phyloP scores from a whole-genome alignment of 1,140 invertebrate species.

The Trypoxylus dichotomus region DNA sequence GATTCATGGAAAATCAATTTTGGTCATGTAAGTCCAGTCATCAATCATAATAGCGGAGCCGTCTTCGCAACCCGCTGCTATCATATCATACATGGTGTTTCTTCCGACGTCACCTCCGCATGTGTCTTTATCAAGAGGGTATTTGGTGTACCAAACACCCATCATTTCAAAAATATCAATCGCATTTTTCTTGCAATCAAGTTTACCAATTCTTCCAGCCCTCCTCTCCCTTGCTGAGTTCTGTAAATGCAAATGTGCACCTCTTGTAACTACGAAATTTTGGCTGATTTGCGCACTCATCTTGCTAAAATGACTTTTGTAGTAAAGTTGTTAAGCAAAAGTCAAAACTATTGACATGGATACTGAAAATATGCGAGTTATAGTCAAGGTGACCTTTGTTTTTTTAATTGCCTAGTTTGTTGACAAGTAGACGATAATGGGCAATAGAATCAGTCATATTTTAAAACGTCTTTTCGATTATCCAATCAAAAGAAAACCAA shows the following conservation, averaged over 20 bases:
- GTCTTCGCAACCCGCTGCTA: constrained; percentile 25
- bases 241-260: neutral
- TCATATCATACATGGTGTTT: constrained; percentile 20
- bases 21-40: constrained; percentile 30
- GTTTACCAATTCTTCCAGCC: constrained; percentile 13
- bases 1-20: constrained; percentile 26
- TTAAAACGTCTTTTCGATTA: constrained; percentile 55
- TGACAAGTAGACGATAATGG: constrained; percentile 34
- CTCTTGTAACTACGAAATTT: neutral
- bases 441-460: constrained; percentile 39
- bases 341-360: neutral
- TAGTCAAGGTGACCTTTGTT: too few species aligned
- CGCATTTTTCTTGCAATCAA: neutral
- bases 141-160: neutral
- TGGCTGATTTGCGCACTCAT: neutral
- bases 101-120: constrained; percentile 6
- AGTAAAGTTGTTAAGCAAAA: neutral
- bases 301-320: neutral
- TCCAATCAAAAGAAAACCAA: constrained; percentile 59
- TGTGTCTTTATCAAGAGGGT: neutral
- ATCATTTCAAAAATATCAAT: neutral
- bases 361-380: neutral
- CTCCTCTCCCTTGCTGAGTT: neutral
- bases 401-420: neutral
- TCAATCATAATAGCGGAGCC: constrained; percentile 30